Percentiles rank a stretch among this genome's conserved stretches.
Conservation (phyloP, 1,140 invertebrate species). For the Bombus huntii region DNA sequence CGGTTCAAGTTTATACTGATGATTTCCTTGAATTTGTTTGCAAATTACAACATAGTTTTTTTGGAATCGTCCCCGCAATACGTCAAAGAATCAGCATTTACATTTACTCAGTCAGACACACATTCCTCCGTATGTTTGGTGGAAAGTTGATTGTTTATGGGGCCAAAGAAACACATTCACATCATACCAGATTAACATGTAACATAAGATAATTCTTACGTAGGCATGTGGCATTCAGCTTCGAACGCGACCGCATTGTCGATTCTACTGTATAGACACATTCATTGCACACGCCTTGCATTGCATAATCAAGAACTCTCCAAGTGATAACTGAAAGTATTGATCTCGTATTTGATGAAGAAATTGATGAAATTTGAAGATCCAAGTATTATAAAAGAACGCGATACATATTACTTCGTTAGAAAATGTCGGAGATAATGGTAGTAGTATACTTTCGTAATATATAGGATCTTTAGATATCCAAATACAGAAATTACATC, state of each 20-base stretch:
- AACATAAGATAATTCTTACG: conserved; percentile 58
- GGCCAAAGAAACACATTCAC: conserved; percentile 16
- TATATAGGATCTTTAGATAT: background rate
- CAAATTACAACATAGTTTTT: background rate
- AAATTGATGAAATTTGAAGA: background rate
- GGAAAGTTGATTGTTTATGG: background rate
- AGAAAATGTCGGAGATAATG: too few species aligned
- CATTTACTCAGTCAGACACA: background rate
- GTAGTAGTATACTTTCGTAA: background rate
- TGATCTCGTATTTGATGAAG: background rate
- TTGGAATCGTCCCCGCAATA: background rate
- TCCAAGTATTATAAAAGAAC: background rate
- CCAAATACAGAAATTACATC: background rate
- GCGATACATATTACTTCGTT: background rate
- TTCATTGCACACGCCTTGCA: conserved; percentile 46
- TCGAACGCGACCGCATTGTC: conserved; percentile 54
- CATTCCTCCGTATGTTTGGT: background rate
- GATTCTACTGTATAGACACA: conserved; percentile 36
- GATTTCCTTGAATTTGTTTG: background rate
- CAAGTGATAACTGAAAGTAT: conserved; percentile 17
- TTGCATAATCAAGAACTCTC: conserved; percentile 40
- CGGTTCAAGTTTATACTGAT: background rate
- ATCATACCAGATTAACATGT: conserved; percentile 35
- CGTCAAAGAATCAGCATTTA: background rate
- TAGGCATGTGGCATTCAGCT: conserved; percentile 57